A percentile compares a stretch with the other conserved stretches of the same genome.
Conservation (phyloP, 2,113 vertebrate genomes). For the Rallus limicola region DNA sequence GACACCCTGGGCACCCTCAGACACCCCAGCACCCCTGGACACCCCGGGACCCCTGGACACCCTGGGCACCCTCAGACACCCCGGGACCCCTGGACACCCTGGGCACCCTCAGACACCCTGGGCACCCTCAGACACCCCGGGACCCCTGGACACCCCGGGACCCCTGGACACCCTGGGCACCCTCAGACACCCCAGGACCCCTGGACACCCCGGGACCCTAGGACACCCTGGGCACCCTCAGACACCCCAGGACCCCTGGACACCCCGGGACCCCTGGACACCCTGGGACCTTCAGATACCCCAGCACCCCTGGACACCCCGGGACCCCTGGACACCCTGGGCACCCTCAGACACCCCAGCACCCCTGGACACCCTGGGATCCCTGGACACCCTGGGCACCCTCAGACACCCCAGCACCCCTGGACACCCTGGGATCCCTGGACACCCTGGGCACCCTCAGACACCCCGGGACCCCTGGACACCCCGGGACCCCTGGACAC, state of each 20-base stretch:
- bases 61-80: not conserved
- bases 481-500: not conserved
- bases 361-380: not conserved
- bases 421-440: not conserved
- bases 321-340: not conserved
- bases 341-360: too few species aligned
- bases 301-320: not conserved
- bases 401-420: too few species aligned
- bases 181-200: rapidly evolving
- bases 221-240: too few species aligned
- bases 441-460: not conserved
- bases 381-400: not conserved
- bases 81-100: not conserved
- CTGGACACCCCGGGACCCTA: not conserved
- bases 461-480: too few species aligned
- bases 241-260: too few species aligned
- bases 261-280: not conserved
- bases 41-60: not conserved
- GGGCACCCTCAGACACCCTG: not conserved
- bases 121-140: too few species aligned
- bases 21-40: too few species aligned
- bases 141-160: not conserved
- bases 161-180: not conserved
- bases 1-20: not conserved
- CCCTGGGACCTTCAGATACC: not conserved